Evolutionary conservation across 2,113 vertebrate genomes (phyloP).

Genomic region (Danio rerio): GRCz12tu NC_133194.1:21290001-21290500

Average conservation of each 20-base stretch:
- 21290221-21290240: slow-evolving; percentile 82
- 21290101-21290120: slow-evolving; percentile 46
- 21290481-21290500: no score
- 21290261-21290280: slow-evolving; percentile 85
- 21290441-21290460: no score
- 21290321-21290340: not conserved
- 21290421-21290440: no score
- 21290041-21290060: no score
- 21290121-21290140: slow-evolving; percentile 80
- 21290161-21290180: slow-evolving; percentile 85
- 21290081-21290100: not conserved
- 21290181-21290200: slow-evolving; percentile 85
- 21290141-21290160: slow-evolving; percentile 81
- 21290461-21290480: no score
- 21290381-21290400: no score
- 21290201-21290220: slow-evolving; percentile 85
- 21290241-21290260: slow-evolving; percentile 85
- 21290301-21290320: not conserved
- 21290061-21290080: no score
- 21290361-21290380: no score
- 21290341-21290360: no score
- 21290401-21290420: no score
- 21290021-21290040: no score
- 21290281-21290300: slow-evolving; percentile 89
- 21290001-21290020: no score